Evolutionary conservation across 2,797 vertebrate genomes (phyloP).

Genomic region (Rhabdomys pumilio): DNA sequence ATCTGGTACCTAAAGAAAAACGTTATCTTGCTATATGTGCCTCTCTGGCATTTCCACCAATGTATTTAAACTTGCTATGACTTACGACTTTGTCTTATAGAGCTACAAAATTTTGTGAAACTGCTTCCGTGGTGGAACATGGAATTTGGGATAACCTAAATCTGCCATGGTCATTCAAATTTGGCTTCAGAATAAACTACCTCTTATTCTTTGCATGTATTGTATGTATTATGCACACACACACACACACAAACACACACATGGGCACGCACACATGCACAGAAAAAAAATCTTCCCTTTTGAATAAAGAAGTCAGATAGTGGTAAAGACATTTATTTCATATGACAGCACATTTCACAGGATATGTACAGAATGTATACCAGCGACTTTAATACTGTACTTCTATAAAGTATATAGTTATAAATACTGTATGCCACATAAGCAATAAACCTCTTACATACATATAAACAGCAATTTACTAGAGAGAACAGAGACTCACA

Average conservation of each 20-base stretch:
- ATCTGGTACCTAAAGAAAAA: background rate
- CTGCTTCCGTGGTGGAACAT: background rate
- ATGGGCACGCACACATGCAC: background rate
- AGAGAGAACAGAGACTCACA: conserved; percentile 83
- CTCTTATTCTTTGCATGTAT: background rate
- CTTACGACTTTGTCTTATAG: background rate
- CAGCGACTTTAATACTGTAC: conserved; percentile 79
- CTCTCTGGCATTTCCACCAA: background rate
- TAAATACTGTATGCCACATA: conserved; percentile 83
- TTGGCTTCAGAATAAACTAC: background rate
- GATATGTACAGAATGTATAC: conserved; percentile 91
- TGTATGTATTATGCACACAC: background rate
- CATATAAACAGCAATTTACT: conserved; percentile 82
- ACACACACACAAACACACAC: background rate
- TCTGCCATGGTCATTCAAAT: background rate
- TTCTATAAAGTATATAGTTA: conserved; percentile 84
- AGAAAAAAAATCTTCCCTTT: conserved; percentile 31
- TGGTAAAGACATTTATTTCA: conserved; percentile 93
- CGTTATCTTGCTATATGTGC: background rate
- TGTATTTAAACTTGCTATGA: background rate
- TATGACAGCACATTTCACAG: conserved; percentile 93
- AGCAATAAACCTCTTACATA: conserved; percentile 83
- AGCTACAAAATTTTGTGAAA: background rate
- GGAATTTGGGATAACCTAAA: background rate
- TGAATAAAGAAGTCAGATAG: conserved; percentile 48